Base-by-base conservation (phyloP, 2,888 invertebrate genomes). In the Drosophila glabriapex region DNA sequence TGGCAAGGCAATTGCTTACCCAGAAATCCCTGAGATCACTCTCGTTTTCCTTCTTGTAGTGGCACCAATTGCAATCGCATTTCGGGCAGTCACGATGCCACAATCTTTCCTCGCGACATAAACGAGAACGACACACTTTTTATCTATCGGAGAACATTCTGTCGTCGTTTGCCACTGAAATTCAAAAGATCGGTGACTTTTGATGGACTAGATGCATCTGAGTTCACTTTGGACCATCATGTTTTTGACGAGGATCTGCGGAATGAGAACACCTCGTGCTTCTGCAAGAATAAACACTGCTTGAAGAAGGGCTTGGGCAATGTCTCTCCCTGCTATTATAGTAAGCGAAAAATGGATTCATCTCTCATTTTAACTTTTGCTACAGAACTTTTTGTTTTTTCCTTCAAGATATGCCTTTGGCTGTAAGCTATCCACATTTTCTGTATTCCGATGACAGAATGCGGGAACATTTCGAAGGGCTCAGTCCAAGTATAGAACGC, bases 101-200 rank as follows among this genome's bases (percentile, higher is more conserved):
- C 96, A 0, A 92, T 95, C 2, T 97, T 96, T 83, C 96, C 97
- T 0, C 93, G 94, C 1, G 93, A 95, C 55, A 85, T 97, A 61
- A 92, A 93, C 6, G 92, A 94, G 31, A 94, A 95, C 66, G 94
- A 94, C 62, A 93, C 94, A 0, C 94, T 97, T 73, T 93, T 94
- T 22, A 91, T 97, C 10, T 98, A 95, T 92, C 94, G 97, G 31
- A 95, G 96, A 81, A 95, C 97, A 0, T 96, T 98, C 87, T 98
- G 98, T 92, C 94, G 97, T 54, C 94, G 96, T 0, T 85, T 97
- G 46, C 95, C 95, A 0, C 92, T 96, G 52, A 91, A 89, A 1
- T 96, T 93, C 77, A 91, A 93, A 4, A 91, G 92, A 72, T 86
- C 91, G 10, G 94, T 77, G 75, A 76, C 43, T 39, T 82, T 79